Conservation (phyloP, 2,113 vertebrate genomes). For the Grantiella picta region DNA sequence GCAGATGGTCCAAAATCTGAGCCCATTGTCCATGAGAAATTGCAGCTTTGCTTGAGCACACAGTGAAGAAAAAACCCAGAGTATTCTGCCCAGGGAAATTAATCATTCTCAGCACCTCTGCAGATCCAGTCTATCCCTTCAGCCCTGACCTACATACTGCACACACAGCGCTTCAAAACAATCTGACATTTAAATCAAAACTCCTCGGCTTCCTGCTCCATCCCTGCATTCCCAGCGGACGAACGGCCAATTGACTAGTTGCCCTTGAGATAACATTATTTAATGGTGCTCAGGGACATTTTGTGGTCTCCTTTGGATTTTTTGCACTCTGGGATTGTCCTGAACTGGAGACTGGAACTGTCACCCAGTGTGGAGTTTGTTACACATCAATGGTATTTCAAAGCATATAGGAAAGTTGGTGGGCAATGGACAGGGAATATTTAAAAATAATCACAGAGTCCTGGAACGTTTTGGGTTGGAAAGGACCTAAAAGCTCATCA, state of each 20-base stretch:
- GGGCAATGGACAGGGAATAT: not conserved
- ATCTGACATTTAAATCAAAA: not conserved
- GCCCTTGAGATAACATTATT: fast-evolving
- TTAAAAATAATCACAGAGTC: not conserved
- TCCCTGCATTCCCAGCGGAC: fast-evolving
- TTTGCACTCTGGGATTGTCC: not conserved
- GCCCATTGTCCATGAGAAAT: not conserved
- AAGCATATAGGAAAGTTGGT: fast-evolving
- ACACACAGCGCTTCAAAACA: not conserved
- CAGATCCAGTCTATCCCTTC: not conserved
- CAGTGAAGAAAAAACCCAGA: fast-evolving
- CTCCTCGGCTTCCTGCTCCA: not conserved
- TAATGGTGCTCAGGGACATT: not conserved
- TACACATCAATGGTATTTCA: fast-evolving
- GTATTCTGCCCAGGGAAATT: constrained; percentile 10
- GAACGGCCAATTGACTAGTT: fast-evolving
- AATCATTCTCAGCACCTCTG: constrained; percentile 43
- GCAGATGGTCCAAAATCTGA: constrained; percentile 30
- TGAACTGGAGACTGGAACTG: not conserved
- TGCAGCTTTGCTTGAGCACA: not conserved
- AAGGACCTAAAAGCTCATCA: not conserved
- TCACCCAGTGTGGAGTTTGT: fast-evolving
- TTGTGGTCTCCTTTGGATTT: fast-evolving
- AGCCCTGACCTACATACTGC: constrained; percentile 44
- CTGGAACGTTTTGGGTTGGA: not conserved